Evolutionary conservation across 2,113 vertebrate genomes (phyloP), one percentile per base, ranked within the genome.

Genomic region (Deroptyus accipitrinus): DNA sequence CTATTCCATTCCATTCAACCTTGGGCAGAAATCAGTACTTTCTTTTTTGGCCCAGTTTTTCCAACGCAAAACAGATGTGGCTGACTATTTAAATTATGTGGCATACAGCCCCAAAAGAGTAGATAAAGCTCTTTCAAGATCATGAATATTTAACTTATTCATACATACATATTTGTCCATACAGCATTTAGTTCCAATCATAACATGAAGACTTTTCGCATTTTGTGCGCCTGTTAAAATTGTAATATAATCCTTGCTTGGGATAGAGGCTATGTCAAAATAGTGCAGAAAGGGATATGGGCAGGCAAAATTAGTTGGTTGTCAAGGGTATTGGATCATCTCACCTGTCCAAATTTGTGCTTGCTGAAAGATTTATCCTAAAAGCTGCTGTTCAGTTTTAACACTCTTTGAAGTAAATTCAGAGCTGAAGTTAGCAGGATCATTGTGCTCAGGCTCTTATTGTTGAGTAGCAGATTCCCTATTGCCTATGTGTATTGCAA

Each of bases 401-500:
- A 68, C 23, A 17, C 12, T 55, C 78, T 90, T 33, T 88, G 52
- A 95, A 81, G 73, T 83, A 42, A 82, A 76, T 44, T 70, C 64
- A 23, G 69, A 79, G 22, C 44, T 91, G 62, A 88, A 92, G 41
- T 42, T 78, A 66, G 27, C 1, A 11, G 51, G 57, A 68, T 62
- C 37, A 37, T 48, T 1, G 1, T 35, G 42, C 81, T 78, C 55
- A 73, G 51, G 23, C 64, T 13, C 18, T 67, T 70, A 22, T 5
- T 66, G n/a, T 66, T 23, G 44, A 69, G 75, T 42, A 87, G 46
- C 37, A 46, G 62, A 82, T 83, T 96, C 61, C 68, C 59, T 88
- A 13, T 51, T 74, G 79, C 41, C 54, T 85, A 86, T 92, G 81
- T 57, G 90, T 88, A 92, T 95, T 94, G 70, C 85, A 96, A 91